Conservation (phyloP, 2,888 invertebrate genomes). For the Margaritifera margaritifera region DNA sequence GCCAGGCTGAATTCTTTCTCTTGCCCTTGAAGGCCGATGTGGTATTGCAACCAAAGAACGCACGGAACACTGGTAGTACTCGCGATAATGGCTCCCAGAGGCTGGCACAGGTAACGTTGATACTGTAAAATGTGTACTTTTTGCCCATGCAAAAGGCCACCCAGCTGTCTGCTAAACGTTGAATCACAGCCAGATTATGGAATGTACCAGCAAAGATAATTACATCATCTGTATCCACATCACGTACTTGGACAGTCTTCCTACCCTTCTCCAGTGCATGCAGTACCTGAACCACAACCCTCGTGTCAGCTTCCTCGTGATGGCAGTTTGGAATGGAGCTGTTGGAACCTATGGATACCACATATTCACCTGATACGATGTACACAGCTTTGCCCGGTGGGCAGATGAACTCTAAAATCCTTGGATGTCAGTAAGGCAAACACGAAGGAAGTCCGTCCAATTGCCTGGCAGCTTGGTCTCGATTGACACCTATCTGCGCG, state of each 20-base stretch:
- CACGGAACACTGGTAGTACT: neutral
- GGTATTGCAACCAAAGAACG: neutral
- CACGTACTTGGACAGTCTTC: neutral
- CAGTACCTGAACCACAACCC: no score
- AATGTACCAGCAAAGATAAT: no score
- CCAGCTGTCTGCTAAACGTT: neutral
- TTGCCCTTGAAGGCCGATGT: neutral
- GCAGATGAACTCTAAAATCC: neutral
- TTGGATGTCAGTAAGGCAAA: neutral
- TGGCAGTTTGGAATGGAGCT: neutral
- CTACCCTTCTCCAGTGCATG: no score
- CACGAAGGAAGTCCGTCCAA: neutral
- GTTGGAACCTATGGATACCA: neutral
- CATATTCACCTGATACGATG: neutral
- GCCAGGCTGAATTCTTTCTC: neutral
- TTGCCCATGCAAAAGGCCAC: slow-evolving; percentile 10
- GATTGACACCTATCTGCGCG: neutral
- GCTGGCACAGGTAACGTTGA: slow-evolving; percentile 1
- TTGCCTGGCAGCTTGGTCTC: slow-evolving; percentile 1
- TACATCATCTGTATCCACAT: no score
- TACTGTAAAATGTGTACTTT: slow-evolving; percentile 6
- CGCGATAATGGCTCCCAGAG: neutral
- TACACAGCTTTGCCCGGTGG: neutral
- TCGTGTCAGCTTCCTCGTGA: neutral
- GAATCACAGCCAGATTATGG: no score